These are phyloP conservation scores for Ptilodon capucinus DNA, from an alignment of 2,888 invertebrate species.

Conservation along the genomic window DNA sequence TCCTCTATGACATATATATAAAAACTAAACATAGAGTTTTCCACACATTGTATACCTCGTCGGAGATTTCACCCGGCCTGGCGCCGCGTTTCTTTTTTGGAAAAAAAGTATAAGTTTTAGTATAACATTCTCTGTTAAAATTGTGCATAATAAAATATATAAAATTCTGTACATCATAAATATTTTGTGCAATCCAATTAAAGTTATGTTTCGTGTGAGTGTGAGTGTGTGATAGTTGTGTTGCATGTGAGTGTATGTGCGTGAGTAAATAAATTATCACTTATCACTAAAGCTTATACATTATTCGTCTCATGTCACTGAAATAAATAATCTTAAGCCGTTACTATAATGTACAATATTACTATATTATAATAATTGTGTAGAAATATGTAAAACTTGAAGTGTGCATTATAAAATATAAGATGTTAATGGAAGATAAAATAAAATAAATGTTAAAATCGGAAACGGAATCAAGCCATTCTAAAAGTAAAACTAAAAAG, in stretches of 20 bases:
- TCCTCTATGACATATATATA: constrained; percentile 71
- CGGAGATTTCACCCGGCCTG: constrained; percentile 91
- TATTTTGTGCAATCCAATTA: constrained; percentile 28
- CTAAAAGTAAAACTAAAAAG: constrained; percentile 64
- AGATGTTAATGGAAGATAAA: constrained; percentile 54
- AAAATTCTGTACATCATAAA: constrained; percentile 36
- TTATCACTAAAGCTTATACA: constrained; percentile 1
- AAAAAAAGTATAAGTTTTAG: constrained; percentile 78
- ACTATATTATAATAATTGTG: background rate
- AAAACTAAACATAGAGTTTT: constrained; percentile 73
- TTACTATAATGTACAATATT: constrained; percentile 8
- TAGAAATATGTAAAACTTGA: constrained; percentile 11
- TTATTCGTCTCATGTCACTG: background rate
- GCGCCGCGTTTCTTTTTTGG: constrained; percentile 86
- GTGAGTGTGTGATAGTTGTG: constrained; percentile 18
- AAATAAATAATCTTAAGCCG: constrained; percentile 20
- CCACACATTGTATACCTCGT: constrained; percentile 84
- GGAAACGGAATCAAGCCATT: constrained; percentile 52
- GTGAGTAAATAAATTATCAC: constrained; percentile 14
- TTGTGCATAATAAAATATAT: constrained; percentile 54
- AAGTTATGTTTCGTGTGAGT: constrained; percentile 30
- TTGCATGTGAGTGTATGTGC: constrained; percentile 15
- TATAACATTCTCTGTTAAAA: constrained; percentile 75
- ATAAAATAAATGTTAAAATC: constrained; percentile 44
- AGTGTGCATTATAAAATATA: constrained; percentile 29